Evolutionary conservation across 2,888 invertebrate species (phyloP).

Genomic region (Lymantria monacha): DNA sequence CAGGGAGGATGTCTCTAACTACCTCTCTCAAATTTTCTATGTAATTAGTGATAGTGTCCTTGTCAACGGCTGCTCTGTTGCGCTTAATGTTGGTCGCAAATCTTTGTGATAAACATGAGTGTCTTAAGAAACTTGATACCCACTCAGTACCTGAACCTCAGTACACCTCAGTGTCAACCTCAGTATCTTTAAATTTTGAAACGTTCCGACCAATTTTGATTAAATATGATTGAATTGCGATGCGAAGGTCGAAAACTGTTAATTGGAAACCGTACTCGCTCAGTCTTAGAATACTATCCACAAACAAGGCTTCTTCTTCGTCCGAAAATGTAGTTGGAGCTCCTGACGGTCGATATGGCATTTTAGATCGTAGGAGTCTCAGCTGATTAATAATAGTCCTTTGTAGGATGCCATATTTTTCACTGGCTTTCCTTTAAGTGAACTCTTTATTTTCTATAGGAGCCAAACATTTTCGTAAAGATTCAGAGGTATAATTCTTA

Average conservation of each 20-base stretch:
- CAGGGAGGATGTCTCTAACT: background rate
- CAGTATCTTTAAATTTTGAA: constrained; percentile 1
- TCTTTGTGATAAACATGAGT: constrained; percentile 4
- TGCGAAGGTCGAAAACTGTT: constrained; percentile 3
- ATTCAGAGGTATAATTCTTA: too few species aligned
- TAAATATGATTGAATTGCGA: constrained; percentile 1
- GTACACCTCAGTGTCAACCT: too few species aligned
- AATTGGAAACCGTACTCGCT: constrained; percentile 3
- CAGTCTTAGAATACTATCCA: background rate
- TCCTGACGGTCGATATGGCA: background rate
- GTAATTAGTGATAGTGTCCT: constrained; percentile 1
- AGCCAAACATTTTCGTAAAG: too few species aligned
- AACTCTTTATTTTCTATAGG: too few species aligned
- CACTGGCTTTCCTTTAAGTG: too few species aligned
- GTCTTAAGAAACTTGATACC: constrained; percentile 1
- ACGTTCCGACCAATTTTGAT: background rate
- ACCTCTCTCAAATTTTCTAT: constrained; percentile 2
- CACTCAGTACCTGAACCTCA: constrained; percentile 1
- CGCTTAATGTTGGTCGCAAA: constrained; percentile 2
- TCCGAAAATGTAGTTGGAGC: background rate
- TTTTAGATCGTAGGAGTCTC: background rate
- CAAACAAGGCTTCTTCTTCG: background rate
- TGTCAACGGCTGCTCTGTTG: constrained; percentile 1
- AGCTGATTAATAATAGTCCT: constrained; percentile 1
- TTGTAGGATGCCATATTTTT: background rate